Percentiles rank a stretch among this genome's conserved stretches.
Evolutionary conservation across 2,113 vertebrate genomes (phyloP).

Genomic region (Macaca mulatta): DNA sequence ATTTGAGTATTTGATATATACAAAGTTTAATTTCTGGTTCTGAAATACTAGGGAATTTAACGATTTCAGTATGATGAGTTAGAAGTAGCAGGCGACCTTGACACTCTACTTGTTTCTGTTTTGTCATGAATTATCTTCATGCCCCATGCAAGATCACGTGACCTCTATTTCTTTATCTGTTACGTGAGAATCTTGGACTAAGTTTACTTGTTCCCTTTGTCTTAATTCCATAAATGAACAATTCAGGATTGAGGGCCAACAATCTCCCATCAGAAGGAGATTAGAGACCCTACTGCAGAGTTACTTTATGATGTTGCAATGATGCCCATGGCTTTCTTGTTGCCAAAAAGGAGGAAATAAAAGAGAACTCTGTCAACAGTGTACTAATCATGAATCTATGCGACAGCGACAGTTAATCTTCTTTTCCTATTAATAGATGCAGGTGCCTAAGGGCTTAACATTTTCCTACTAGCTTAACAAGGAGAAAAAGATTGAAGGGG

Average conservation of each 20-base stretch:
- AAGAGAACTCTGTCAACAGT: conserved; percentile 36
- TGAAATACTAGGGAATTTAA: not conserved
- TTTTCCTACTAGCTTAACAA: conserved; percentile 74
- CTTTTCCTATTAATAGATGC: conserved; percentile 76
- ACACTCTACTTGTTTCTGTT: not conserved
- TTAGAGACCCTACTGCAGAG: not conserved
- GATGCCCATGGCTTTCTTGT: conserved; percentile 43
- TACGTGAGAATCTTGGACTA: not conserved
- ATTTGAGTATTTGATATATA: conserved; percentile 21
- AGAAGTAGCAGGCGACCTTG: not conserved
- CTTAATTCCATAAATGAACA: not conserved
- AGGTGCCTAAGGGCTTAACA: conserved; percentile 73
- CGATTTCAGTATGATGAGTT: not conserved
- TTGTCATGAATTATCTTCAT: not conserved
- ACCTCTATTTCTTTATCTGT: not conserved
- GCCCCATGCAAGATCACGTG: not conserved
- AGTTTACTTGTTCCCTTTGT: not conserved
- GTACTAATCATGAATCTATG: conserved; percentile 69
- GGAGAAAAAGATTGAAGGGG: conserved; percentile 55
- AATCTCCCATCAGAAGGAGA: conserved; percentile 2
- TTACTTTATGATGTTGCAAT: not conserved
- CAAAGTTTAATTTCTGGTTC: not conserved
- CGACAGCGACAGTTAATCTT: conserved; percentile 72
- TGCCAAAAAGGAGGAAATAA: conserved; percentile 51
- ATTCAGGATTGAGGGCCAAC: not conserved